These are phyloP conservation scores for Gobius niger DNA, from an alignment of 2,113 vertebrate genomes.

Conservation along the genomic window DNA sequence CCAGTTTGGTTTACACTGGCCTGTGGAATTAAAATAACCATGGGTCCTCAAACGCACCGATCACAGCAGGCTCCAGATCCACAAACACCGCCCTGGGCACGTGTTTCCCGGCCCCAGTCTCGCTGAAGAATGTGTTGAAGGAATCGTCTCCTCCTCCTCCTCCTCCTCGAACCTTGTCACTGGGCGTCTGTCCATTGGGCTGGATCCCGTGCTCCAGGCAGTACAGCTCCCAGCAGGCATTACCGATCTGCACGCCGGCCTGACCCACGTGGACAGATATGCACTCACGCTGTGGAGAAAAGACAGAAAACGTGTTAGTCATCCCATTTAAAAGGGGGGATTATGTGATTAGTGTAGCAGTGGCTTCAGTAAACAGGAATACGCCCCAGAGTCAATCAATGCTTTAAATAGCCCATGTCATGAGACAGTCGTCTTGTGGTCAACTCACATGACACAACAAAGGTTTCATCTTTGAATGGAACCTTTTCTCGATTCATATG, in stretches of 20 bases:
- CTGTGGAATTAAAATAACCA: too few relatives aligned
- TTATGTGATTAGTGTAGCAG: too few relatives aligned
- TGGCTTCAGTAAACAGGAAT: too few relatives aligned
- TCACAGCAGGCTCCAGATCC: not conserved
- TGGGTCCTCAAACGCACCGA: not conserved
- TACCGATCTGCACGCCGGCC: not conserved
- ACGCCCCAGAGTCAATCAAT: too few relatives aligned
- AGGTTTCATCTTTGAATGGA: too few relatives aligned
- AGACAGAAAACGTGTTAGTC: not conserved
- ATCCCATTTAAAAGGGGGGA: too few relatives aligned
- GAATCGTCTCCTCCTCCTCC: not conserved
- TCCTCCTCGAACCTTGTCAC: not conserved
- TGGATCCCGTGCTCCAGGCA: not conserved
- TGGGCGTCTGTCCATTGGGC: not conserved
- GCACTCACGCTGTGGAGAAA: not conserved
- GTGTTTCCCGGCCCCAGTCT: not conserved
- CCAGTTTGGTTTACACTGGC: too few relatives aligned
- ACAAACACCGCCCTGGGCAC: not conserved
- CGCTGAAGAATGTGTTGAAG: constrained; percentile 5
- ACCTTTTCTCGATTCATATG: too few relatives aligned
- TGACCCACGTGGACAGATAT: constrained; percentile 2
- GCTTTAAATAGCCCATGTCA: too few relatives aligned
- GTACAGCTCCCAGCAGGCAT: constrained; percentile 2
- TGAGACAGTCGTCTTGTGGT: too few relatives aligned
- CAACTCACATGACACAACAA: too few relatives aligned